phyloP scores from a whole-genome alignment of 2,113 vertebrate genomes.

The Drymodes brunneopygia region DNA sequence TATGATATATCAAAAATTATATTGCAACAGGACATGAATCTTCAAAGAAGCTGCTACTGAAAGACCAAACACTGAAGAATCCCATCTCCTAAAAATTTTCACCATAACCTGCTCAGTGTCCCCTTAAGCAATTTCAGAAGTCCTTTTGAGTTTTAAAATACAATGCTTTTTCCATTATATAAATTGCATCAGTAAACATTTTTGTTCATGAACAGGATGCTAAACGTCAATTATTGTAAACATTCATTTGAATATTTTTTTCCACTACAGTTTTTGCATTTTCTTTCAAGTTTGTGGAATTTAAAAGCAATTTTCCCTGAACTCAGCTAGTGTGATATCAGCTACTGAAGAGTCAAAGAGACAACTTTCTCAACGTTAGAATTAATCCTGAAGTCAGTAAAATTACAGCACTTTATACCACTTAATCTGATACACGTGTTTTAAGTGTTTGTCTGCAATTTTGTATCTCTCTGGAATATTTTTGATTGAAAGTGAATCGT shows the following conservation, averaged over 20 bases:
- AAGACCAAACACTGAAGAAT: background rate
- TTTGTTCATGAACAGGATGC: background rate
- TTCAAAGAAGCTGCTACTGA: background rate
- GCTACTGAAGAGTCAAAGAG: background rate
- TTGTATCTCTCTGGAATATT: background rate
- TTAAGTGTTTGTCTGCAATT: background rate
- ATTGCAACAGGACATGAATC: background rate
- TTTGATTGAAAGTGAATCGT: background rate
- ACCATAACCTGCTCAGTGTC: background rate
- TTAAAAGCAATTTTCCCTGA: background rate
- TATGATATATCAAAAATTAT: background rate
- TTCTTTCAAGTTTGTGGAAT: background rate
- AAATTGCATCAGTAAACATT: background rate
- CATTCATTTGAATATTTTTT: background rate
- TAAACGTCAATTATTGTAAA: background rate
- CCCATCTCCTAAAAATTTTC: background rate
- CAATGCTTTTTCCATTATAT: background rate
- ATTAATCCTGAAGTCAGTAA: background rate
- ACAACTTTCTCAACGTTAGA: background rate
- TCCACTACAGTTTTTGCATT: background rate
- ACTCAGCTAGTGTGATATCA: background rate
- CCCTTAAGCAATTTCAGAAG: background rate
- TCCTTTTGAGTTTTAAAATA: background rate
- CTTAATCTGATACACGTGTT: background rate
- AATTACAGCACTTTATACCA: background rate